Conservation (phyloP, 30 jellyfish, hydroid and myxozoan genomes). For the Chironex yamaguchii region DNA sequence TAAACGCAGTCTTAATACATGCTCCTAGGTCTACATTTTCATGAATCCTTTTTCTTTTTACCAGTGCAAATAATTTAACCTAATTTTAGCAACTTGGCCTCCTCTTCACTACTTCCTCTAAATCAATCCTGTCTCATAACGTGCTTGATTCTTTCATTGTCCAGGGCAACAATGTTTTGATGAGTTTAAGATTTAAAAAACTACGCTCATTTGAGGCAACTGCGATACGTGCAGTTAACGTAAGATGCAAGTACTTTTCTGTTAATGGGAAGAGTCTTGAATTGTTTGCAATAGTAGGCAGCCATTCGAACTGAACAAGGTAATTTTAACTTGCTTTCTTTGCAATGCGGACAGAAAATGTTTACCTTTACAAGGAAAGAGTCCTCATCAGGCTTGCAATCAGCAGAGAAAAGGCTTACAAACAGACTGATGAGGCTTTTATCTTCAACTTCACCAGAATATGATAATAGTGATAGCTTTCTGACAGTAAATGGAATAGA, state of each 20-base stretch:
- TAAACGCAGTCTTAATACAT: too few relatives aligned
- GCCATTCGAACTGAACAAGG: conserved; percentile 15
- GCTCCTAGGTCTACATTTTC: too few relatives aligned
- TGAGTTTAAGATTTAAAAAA: conserved; percentile 38
- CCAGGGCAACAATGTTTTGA: conserved; percentile 14
- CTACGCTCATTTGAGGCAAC: conserved; percentile 46
- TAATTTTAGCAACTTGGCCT: conserved; percentile 25
- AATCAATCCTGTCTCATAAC: conserved; percentile 12
- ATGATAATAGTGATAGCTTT: too few relatives aligned
- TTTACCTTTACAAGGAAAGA: conserved; percentile 20
- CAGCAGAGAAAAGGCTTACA: conserved; percentile 45
- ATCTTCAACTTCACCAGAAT: neutral
- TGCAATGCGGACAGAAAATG: conserved; percentile 44
- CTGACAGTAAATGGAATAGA: too few relatives aligned
- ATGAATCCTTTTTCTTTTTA: too few relatives aligned
- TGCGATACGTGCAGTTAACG: conserved; percentile 42
- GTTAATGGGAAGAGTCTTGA: conserved; percentile 23
- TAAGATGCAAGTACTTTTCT: too few relatives aligned
- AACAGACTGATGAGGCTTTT: neutral
- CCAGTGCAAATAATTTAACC: conserved; percentile 17
- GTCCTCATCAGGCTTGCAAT: conserved; percentile 27
- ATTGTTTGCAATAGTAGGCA: neutral
- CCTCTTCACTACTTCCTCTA: neutral
- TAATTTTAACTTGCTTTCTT: neutral
- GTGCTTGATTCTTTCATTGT: conserved; percentile 1